Base-by-base conservation (phyloP, 2,888 invertebrate species). In the Cotesia congregata region DNA sequence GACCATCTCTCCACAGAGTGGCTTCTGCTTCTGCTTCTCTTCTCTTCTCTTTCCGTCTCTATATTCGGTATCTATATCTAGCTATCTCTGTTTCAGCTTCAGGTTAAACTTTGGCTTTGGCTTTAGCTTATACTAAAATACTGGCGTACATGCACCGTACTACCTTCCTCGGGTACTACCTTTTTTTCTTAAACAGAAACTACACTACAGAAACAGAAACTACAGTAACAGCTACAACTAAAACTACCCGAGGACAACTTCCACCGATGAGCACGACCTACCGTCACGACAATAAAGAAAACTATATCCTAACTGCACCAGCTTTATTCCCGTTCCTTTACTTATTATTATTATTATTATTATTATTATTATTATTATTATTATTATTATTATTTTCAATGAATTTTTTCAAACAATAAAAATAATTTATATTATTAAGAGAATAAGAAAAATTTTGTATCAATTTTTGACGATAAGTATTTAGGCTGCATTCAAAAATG, bases 1-100 rank as follows among this genome's bases (percentile, higher is more conserved):
- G 79, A 79, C 76, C 79, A 79, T 79, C 79, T 78, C 72, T 17
- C 61, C 39, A 69, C 61, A 39, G 61, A 67, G 62, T 64, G 73
- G 39, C 65, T 71, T 60, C 68, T 61, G 73, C 40, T 71, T 40
- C 72, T 6, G 39, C n/a, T n/a, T 9, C 65, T 15, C 15, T 15
- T 38, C 38, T 20, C 30, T 30, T 60, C n/a, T 38, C n/a, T 39
- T 50, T 3, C 50, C 12, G 6, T 7, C 12, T 12, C 50, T 50
- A 30, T 30, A 30, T 30, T 30, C 30, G 30, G 1, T 30, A 30
- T 30, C 30, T 30, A 30, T 30, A 30, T 30, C 30, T 30, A 30
- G 30, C 30, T 30, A 30, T 30, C 30, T 30, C 30, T 30, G 50
- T 12, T 50, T 50, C 12, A 9, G 12, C 50, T 50, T 12, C 50